phyloP scores from a whole-genome alignment of 2,888 invertebrate genomes.

The Stenodera caucasica region DNA sequence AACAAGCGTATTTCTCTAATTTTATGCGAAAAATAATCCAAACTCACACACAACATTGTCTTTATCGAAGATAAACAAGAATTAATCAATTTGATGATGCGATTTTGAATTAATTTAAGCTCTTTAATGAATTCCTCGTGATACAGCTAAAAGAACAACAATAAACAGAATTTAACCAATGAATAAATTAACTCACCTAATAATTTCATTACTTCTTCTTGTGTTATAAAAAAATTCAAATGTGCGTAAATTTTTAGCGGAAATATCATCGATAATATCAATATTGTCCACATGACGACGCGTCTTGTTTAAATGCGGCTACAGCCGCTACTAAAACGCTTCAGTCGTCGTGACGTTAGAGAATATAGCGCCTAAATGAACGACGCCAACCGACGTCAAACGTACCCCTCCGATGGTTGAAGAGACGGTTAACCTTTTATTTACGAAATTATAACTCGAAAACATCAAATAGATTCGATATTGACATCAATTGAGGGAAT shows the following conservation, averaged over 20 bases:
- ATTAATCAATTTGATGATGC: too few relatives aligned
- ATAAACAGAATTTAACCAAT: neutral
- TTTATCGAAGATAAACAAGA: too few relatives aligned
- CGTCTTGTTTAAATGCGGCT: constrained; percentile 48
- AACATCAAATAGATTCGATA: too few relatives aligned
- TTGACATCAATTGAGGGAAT: too few relatives aligned
- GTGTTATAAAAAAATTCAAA: constrained; percentile 79
- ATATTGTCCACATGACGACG: constrained; percentile 28
- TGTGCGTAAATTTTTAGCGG: constrained; percentile 62
- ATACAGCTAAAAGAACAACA: too few relatives aligned
- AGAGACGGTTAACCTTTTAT: constrained; percentile 17
- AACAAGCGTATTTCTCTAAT: neutral
- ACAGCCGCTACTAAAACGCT: constrained; percentile 47
- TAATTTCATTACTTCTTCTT: constrained; percentile 77
- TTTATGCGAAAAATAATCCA: neutral
- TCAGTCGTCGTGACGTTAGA: constrained; percentile 34
- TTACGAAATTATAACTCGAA: constrained; percentile 5
- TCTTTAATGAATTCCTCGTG: too few relatives aligned
- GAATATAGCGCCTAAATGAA: constrained; percentile 20
- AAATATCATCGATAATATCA: constrained; percentile 38
- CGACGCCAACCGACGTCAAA: constrained; percentile 25
- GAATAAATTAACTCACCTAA: constrained; percentile 63
- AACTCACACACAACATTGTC: too few relatives aligned
- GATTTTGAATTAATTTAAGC: too few relatives aligned
- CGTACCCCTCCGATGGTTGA: constrained; percentile 15